These are phyloP conservation scores for Sitta europaea DNA, from an alignment of 2,113 vertebrate species.

Conservation along the genomic window DNA sequence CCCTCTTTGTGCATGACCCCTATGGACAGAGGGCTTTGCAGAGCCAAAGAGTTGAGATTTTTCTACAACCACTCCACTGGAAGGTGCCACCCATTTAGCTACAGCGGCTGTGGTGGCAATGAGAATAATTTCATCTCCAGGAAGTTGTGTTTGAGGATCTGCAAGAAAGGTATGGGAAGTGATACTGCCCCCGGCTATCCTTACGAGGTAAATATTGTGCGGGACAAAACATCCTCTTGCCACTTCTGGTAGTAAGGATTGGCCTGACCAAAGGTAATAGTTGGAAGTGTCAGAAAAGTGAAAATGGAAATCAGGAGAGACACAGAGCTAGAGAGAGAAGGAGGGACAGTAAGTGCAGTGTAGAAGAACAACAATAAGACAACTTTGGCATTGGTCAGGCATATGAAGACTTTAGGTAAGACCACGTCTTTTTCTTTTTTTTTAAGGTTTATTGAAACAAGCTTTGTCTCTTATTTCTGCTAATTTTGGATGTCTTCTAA, in stretches of 20 bases:
- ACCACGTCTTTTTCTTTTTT: background rate
- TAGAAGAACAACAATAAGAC: background rate
- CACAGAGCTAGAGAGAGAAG: background rate
- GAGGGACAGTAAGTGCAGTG: background rate
- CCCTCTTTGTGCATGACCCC: slow-evolving; percentile 70
- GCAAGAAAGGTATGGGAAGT: slow-evolving; percentile 71
- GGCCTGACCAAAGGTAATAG: background rate
- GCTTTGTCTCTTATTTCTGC: background rate
- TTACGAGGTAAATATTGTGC: background rate
- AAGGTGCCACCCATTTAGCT: slow-evolving; percentile 78
- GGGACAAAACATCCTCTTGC: background rate
- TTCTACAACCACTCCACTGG: slow-evolving; percentile 70
- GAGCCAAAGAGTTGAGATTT: slow-evolving; percentile 69
- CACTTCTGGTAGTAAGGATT: background rate
- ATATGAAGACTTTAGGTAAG: background rate
- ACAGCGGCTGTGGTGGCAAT: slow-evolving; percentile 90
- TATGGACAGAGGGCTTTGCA: slow-evolving; percentile 76
- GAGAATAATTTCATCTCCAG: slow-evolving; percentile 83
- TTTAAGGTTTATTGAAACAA: background rate
- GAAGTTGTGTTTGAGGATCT: slow-evolving; percentile 74
- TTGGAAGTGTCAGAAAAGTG: background rate
- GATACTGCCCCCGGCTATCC: background rate
- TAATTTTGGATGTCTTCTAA: background rate
- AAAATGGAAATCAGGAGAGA: background rate
- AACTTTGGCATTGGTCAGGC: background rate